Evolutionary conservation across 2,888 invertebrate genomes (phyloP).

Genomic region (Schrankia costaestrigalis): DNA sequence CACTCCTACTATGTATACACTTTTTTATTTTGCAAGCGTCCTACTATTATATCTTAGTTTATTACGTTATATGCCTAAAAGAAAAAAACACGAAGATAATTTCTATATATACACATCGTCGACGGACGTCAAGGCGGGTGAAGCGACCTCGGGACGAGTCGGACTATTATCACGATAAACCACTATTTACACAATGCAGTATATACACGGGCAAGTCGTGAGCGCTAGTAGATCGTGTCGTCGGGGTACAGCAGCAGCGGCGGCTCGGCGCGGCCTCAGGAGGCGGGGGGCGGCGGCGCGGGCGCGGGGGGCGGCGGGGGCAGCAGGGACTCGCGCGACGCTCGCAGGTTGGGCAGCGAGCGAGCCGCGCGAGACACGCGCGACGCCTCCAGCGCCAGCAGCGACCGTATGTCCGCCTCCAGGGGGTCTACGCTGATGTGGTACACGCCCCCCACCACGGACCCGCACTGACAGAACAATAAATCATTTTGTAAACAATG

Average conservation of each 20-base stretch:
- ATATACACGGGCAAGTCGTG: constrained; percentile 17
- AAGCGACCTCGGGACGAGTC: constrained; percentile 6
- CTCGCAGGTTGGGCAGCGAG: constrained; percentile 86
- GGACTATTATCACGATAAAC: constrained; percentile 26
- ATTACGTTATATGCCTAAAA: constrained; percentile 12
- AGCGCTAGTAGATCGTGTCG: constrained; percentile 66
- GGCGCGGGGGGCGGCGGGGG: constrained; percentile 35
- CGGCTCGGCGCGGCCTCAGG: constrained; percentile 27
- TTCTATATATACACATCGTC: constrained; percentile 21
- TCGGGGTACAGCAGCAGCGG: constrained; percentile 60
- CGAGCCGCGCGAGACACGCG: constrained; percentile 72
- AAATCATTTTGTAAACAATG: neutral
- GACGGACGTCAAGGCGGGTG: constrained; percentile 18
- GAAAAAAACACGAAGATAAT: constrained; percentile 13
- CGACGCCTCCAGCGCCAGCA: constrained; percentile 74
- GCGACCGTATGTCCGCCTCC: constrained; percentile 65
- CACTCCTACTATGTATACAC: constrained; percentile 11
- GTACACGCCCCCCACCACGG: too few species aligned
- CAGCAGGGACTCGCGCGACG: constrained; percentile 67
- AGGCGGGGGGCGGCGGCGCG: constrained; percentile 19
- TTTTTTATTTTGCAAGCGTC: constrained; percentile 21
- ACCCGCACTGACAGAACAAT: neutral
- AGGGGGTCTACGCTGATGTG: constrained; percentile 74
- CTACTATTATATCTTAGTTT: constrained; percentile 22
- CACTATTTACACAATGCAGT: constrained; percentile 25